These are phyloP conservation scores for Macrocentrus cingulum DNA, from an alignment of 1,140 invertebrate species.

Conservation along the genomic window DNA sequence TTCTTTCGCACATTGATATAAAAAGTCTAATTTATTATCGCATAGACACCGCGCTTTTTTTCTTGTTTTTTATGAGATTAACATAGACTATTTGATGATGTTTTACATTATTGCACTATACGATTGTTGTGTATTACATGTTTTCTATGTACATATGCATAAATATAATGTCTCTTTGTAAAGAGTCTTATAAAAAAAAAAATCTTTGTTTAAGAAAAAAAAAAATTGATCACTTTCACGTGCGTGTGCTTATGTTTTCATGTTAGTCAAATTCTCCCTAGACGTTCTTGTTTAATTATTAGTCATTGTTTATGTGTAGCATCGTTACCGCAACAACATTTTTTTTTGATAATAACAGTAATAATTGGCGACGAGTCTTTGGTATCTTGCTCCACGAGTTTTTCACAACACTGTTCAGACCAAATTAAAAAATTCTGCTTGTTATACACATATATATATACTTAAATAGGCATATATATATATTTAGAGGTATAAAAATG, in stretches of 20 bases:
- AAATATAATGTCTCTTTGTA: too few relatives aligned
- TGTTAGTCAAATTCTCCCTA: too few relatives aligned
- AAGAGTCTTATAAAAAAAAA: constrained; percentile 21
- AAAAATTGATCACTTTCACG: too few relatives aligned
- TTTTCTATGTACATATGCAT: too few relatives aligned
- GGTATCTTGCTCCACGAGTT: constrained; percentile 24
- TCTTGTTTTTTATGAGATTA: constrained; percentile 44
- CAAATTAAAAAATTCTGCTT: neutral
- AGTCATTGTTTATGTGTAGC: too few relatives aligned
- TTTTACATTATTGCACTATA: constrained; percentile 23
- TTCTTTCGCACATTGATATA: constrained; percentile 41
- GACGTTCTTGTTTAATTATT: too few relatives aligned
- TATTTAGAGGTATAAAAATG: neutral
- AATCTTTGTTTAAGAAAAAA: neutral
- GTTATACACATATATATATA: too few relatives aligned
- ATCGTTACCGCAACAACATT: too few relatives aligned
- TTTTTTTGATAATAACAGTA: constrained; percentile 28
- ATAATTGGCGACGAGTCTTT: constrained; percentile 29
- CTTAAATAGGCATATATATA: too few relatives aligned
- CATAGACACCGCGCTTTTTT: constrained; percentile 47
- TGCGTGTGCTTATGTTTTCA: too few relatives aligned
- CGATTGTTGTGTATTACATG: too few relatives aligned
- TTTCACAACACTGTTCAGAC: neutral
- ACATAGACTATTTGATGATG: constrained; percentile 38
- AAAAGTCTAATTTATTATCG: constrained; percentile 44